phyloP scores from a whole-genome alignment of 1,140 invertebrate genomes.

The Drosophila tani region DNA sequence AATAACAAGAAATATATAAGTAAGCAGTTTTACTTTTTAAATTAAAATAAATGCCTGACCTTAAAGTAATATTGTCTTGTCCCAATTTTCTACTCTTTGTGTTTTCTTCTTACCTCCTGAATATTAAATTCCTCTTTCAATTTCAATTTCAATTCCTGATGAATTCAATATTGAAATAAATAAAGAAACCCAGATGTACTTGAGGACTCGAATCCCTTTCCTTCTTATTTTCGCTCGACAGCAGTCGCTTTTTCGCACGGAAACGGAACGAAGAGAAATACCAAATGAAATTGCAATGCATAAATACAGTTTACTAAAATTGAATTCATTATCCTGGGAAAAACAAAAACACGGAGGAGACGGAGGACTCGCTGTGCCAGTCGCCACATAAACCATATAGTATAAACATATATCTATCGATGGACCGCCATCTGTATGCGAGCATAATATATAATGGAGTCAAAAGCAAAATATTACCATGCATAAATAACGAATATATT shows the following conservation, averaged over 20 bases:
- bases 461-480: constrained; percentile 59
- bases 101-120: neutral
- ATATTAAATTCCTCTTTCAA: neutral
- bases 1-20: too few species aligned
- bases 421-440: constrained; percentile 23
- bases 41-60: too few species aligned
- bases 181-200: constrained; percentile 4
- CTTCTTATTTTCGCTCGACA: constrained; percentile 1
- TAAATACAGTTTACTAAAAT: constrained; percentile 49
- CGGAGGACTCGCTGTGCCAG: constrained; percentile 10
- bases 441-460: constrained; percentile 43
- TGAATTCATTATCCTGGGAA: constrained; percentile 58
- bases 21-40: too few species aligned
- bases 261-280: constrained; percentile 28
- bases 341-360: constrained; percentile 33
- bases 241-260: constrained; percentile 14
- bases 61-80: too few species aligned
- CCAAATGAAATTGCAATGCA: constrained; percentile 33
- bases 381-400: constrained; percentile 30
- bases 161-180: constrained; percentile 20
- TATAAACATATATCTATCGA: constrained; percentile 34
- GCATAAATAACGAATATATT: constrained; percentile 45
- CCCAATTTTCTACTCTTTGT: too few species aligned
- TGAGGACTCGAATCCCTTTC: neutral
- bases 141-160: neutral